phyloP scores from a whole-genome alignment of 37 sponge, comb jelly and placozoan genomes.

The Bolinopsis microptera region DNA sequence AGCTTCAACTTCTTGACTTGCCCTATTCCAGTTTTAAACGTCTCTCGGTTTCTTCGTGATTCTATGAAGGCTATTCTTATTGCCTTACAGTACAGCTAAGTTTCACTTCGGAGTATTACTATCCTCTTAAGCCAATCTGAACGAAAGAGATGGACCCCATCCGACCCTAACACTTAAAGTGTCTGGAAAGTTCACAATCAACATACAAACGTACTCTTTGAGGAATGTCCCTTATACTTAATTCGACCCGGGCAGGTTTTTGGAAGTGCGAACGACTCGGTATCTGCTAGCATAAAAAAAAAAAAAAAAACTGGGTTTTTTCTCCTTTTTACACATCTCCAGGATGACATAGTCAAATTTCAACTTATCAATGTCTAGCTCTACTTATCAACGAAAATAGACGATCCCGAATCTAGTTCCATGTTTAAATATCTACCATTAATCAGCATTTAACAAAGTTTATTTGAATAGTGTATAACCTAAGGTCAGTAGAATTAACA shows the following conservation, averaged over 20 bases:
- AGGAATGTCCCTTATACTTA: neutral
- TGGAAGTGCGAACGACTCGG: neutral
- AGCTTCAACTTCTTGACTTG: neutral
- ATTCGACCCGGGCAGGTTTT: too few relatives aligned
- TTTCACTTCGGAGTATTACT: neutral
- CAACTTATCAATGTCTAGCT: neutral
- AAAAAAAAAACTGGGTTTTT: too few relatives aligned
- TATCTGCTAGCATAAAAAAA: too few relatives aligned
- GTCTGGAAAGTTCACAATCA: neutral
- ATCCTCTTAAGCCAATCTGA: slow-evolving; percentile 9
- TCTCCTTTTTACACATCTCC: too few relatives aligned
- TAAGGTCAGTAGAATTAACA: neutral
- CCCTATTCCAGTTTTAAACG: neutral
- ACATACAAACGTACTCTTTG: neutral
- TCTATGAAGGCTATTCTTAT: neutral
- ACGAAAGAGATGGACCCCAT: neutral
- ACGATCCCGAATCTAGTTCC: slow-evolving; percentile 22
- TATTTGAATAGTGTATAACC: neutral
- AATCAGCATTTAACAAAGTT: neutral
- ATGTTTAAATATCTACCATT: slow-evolving; percentile 13
- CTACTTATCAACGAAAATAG: neutral
- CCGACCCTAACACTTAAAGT: neutral
- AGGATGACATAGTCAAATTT: too few relatives aligned
- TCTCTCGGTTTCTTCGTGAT: neutral
- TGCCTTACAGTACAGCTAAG: neutral